Base-by-base conservation (phyloP, 2,888 invertebrate genomes). In the Ischnus inquisitorius region DNA sequence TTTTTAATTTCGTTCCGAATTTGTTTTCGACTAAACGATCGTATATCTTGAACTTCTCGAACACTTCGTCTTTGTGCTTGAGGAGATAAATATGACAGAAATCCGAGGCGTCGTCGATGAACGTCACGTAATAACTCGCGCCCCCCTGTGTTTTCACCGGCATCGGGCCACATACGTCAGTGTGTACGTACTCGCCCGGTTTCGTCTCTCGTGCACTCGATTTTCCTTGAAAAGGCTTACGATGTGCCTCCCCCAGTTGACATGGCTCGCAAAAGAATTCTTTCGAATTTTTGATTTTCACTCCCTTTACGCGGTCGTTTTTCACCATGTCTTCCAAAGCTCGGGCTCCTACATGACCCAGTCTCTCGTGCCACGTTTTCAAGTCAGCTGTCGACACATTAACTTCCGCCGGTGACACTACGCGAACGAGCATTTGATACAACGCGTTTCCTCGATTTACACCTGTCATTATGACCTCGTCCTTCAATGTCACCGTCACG, bases 221-320 rank as follows among this genome's bases (percentile, higher is more conserved):
- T 10, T 19, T 39, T 41, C 22, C 57, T 34, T 65, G 39, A 14
- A 81, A 88, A 34, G 86, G 57, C 51, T 84, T 78, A 51, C 80
- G 79, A 39, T 86, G 85, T 51, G 83, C 79, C 60, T 89, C 89
- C 12, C 85, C 86, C 46, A 81, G 77, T 46, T 82, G 79, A 69
- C 87, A 88, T 0, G 80, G 71, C 71, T 85, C 86, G 75, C 88
- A 88, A 69, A 85, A 86, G 71, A 88, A 62, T 51, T 86, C 79
- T 12, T 25, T 43, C 0, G 28, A 25, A n/a, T 83, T 79, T 10
- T 78, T 79, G 3, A 85, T 0, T 5, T 79, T 83, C 16, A 88
- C 41, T 0, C 86, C 82, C 1, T 60, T 74, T 25, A 87, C 74
- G 8, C 81, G 41, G 3, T 46, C 82, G 22, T 83, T 88, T 2